A percentile compares a stretch with the other conserved stretches of the same genome.
phyloP scores from a whole-genome alignment of 2,888 invertebrate species.

The Acrobasis suavella region DNA sequence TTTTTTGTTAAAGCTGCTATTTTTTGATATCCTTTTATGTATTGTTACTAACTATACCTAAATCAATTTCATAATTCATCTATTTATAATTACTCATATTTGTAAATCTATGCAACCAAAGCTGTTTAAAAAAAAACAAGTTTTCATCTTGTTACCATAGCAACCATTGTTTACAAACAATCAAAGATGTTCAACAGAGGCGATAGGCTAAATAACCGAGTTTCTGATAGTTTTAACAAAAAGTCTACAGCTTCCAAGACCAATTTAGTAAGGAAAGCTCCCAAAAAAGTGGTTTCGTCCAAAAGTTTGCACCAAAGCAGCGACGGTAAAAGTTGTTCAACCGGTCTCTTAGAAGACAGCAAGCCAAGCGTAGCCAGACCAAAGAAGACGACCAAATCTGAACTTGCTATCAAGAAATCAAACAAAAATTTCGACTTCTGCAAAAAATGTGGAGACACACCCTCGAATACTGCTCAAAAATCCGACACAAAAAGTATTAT shows the following conservation, averaged over 20 bases:
- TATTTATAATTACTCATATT: no score
- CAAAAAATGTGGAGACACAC: constrained; percentile 56
- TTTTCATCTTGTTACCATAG: constrained; percentile 35
- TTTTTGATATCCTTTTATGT: no score
- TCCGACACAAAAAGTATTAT: constrained; percentile 1
- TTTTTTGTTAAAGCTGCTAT: not conserved
- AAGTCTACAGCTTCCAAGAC: not conserved
- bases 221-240: not conserved
- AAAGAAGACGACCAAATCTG: constrained; percentile 63
- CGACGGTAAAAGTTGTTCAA: constrained; percentile 52
- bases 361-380: constrained; percentile 30
- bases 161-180: constrained; percentile 35
- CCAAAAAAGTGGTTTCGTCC: constrained; percentile 53
- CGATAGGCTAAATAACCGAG: not conserved
- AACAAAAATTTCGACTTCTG: constrained; percentile 38
- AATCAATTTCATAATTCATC: no score
- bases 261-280: constrained; percentile 33
- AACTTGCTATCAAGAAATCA: constrained; percentile 42
- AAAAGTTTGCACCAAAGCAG: constrained; percentile 38
- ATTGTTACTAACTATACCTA: no score
- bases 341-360: constrained; percentile 40
- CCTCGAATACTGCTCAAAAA: not conserved
- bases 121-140: no score
- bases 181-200: constrained; percentile 18
- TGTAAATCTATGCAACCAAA: no score